Evolutionary conservation across 2,113 vertebrate species (phyloP).

Genomic region (Hippocampus guttulatus): DNA sequence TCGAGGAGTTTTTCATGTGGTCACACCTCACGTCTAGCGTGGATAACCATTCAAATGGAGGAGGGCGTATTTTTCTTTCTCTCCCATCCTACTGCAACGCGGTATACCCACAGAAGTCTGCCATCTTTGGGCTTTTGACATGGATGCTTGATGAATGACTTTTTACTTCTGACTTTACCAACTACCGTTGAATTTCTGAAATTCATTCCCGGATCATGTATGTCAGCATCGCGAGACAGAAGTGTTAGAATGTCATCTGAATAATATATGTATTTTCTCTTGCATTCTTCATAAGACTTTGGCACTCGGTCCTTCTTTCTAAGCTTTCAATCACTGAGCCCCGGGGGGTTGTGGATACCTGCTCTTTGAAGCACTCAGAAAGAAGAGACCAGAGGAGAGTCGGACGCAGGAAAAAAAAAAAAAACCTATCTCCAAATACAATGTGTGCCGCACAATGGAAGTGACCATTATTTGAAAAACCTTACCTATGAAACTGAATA

Average conservation of each 20-base stretch:
- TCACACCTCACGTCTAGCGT: conserved; percentile 61
- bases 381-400: conserved; percentile 48
- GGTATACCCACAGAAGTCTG: conserved; percentile 49
- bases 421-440: conserved; percentile 50
- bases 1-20: conserved; percentile 66
- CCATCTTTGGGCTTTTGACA: conserved; percentile 54
- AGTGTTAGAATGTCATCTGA: conserved; percentile 67
- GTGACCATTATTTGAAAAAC: conserved; percentile 33
- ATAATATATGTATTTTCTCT: conserved; percentile 71
- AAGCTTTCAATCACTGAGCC: conserved; percentile 68
- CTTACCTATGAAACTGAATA: not conserved
- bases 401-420: conserved; percentile 46
- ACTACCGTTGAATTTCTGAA: conserved; percentile 52
- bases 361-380: conserved; percentile 68
- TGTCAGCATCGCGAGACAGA: conserved; percentile 38
- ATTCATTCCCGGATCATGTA: conserved; percentile 44
- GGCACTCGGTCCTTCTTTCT: conserved; percentile 64
- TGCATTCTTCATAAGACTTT: conserved; percentile 75
- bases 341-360: conserved; percentile 68
- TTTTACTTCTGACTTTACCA: conserved; percentile 8
- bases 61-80: conserved; percentile 28
- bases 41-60: conserved; percentile 58
- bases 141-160: conserved; percentile 35
- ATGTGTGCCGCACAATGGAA: conserved; percentile 46
- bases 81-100: conserved; percentile 24